phyloP scores from a whole-genome alignment of 2,888 invertebrate species.

The Ichneumon xanthorius region DNA sequence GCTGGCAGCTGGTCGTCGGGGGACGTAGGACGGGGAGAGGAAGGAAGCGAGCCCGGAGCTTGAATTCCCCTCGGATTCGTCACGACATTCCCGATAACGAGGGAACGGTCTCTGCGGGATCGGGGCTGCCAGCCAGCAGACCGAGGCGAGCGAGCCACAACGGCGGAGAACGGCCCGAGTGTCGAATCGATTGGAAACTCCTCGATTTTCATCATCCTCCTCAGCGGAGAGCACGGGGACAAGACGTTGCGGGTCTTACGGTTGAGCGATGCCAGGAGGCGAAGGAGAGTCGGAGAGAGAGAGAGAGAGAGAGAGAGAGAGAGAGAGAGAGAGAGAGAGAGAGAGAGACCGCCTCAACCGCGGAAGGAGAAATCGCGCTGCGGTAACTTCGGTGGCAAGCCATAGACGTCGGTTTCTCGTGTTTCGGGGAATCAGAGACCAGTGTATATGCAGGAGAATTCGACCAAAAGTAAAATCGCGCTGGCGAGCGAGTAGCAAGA shows the following conservation, averaged over 20 bases:
- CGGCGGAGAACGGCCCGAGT: conserved; percentile 45
- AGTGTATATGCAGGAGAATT: conserved; percentile 9
- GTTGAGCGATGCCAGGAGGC: conserved; percentile 64
- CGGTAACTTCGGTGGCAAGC: conserved; percentile 60
- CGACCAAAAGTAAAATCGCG: background rate
- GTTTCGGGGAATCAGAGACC: conserved; percentile 15
- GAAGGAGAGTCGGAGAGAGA: conserved; percentile 48
- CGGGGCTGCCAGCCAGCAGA: conserved; percentile 15
- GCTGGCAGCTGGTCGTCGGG: conserved; percentile 56
- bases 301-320: no score
- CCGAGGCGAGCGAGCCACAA: background rate
- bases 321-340: background rate
- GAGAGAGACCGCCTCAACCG: background rate
- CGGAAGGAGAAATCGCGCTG: conserved; percentile 30
- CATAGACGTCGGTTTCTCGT: conserved; percentile 10
- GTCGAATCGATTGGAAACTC: conserved; percentile 70
- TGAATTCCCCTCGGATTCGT: conserved; percentile 74
- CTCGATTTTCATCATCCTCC: conserved; percentile 66
- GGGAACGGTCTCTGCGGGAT: conserved; percentile 57
- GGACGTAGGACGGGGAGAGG: conserved; percentile 61
- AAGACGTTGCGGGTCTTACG: conserved; percentile 42
- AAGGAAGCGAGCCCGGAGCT: conserved; percentile 67
- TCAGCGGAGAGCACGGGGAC: conserved; percentile 22
- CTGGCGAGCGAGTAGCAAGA: background rate
- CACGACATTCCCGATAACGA: conserved; percentile 74